Evolutionary conservation across 2,113 vertebrate genomes (phyloP), one percentile per base, ranked within the genome.

Genomic region (Microcebus ravelobensis): DNA sequence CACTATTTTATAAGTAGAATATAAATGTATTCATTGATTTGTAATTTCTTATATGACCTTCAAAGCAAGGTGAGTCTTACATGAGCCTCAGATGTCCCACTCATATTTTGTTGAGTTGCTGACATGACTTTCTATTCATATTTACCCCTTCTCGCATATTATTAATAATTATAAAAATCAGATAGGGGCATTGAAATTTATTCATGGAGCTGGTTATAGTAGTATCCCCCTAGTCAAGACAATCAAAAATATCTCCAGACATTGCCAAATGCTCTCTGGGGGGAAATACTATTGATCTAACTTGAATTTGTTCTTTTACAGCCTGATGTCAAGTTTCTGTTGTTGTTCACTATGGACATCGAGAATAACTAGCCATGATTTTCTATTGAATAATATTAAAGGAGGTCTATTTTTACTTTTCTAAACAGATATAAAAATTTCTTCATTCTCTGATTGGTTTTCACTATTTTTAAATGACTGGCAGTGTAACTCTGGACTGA

Each of bases 11-110:
- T 2, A 95, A 92, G 81, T 39, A 68, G 45, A 94, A 94, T 95
- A 55, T 77, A 81, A 96, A 96, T 92, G 23, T 71, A 21, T 92
- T 94, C 55, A 68, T 73, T 96, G 85, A 94, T 21, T 80, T 18
- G 2, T 77, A 63, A 96, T 90, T 84, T 88, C 45, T 81, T 90
- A 48, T 12, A 36, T 84, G 39, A 91, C 61, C 73, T 89, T 31
- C 23, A 59, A 94, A 97, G 70, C n/a, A 77, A 81, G 31, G 48
- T 68, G 55, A 90, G 45, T 50, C 80, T 77, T 59, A 25, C 0
- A 3, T 68, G 39, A 52, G 2, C 45, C 20, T 79, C 52, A 55
- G 76, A 52, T 87, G 52, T 55, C 52, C 18, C 52, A 55, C 17
- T 55, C 52, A 18, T 61, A 39, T 80, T 96, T 96, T 95, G 55